These are phyloP conservation scores for Vicugna pacos DNA, from an alignment of 2,113 vertebrate genomes.

Conservation along the genomic window DNA sequence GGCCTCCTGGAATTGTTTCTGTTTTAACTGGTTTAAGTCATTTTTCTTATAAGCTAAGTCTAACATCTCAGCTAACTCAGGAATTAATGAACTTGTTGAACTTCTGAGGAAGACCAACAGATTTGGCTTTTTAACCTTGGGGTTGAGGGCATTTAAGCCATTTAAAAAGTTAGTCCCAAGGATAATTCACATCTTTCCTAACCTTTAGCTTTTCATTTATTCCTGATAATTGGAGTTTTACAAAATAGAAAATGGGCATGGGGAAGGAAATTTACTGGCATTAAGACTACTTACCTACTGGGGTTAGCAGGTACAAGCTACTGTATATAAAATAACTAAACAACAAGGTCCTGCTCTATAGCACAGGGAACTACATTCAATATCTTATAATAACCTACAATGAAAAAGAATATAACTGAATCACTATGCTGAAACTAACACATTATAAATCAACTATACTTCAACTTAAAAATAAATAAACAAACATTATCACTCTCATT, in stretches of 20 bases:
- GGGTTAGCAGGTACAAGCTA: too few species aligned
- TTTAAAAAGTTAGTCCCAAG: background rate
- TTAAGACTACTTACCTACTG: background rate
- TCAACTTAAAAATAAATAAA: too few species aligned
- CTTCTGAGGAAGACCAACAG: background rate
- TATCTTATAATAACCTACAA: too few species aligned
- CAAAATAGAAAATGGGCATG: background rate
- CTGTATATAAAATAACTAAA: too few species aligned
- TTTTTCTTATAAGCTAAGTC: slow-evolving; percentile 34
- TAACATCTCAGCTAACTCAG: slow-evolving; percentile 12
- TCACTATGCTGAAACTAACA: too few species aligned
- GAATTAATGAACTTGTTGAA: background rate
- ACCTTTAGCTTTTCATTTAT: background rate
- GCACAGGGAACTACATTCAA: too few species aligned
- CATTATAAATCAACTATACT: too few species aligned
- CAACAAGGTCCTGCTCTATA: too few species aligned
- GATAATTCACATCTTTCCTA: background rate
- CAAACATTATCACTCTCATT: background rate
- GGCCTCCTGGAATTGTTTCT: background rate
- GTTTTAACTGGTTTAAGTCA: slow-evolving; percentile 37
- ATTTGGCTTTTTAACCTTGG: background rate
- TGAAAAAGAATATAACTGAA: too few species aligned
- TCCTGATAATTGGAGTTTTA: background rate
- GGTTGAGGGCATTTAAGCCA: background rate
- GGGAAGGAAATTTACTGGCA: background rate